These are phyloP conservation scores for Ericerus pela DNA, from an alignment of 1,140 invertebrate species.

Conservation along the genomic window DNA sequence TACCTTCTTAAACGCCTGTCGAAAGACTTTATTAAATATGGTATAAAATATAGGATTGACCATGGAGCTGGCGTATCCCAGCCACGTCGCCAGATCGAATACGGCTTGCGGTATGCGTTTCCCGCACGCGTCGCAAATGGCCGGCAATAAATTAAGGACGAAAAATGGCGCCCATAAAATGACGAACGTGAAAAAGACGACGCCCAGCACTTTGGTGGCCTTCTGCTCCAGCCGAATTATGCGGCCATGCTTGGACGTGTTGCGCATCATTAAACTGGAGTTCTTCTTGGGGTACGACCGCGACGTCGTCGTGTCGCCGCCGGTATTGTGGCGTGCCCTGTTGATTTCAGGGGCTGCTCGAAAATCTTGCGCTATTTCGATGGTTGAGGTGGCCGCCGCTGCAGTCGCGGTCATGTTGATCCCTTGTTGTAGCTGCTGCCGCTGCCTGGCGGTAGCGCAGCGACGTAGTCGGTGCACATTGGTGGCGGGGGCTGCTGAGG, in stretches of 20 bases:
- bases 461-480: background rate
- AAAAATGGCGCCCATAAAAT: slow-evolving; percentile 89
- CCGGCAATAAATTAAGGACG: slow-evolving; percentile 66
- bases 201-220: slow-evolving; percentile 82
- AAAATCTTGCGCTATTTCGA: slow-evolving; percentile 15
- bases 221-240: slow-evolving; percentile 77
- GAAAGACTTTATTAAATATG: slow-evolving; percentile 84
- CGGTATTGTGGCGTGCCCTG: slow-evolving; percentile 11
- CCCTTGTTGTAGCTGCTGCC: background rate
- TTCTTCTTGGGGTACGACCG: slow-evolving; percentile 51
- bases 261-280: slow-evolving; percentile 62
- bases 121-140: slow-evolving; percentile 60
- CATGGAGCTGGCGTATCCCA: slow-evolving; percentile 84
- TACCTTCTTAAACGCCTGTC: slow-evolving; percentile 78
- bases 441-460: background rate
- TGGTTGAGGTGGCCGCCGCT: slow-evolving; percentile 9
- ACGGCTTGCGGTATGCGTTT: slow-evolving; percentile 54
- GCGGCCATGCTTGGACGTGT: slow-evolving; percentile 60
- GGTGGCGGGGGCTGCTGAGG: background rate
- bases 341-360: background rate
- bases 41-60: slow-evolving; percentile 91
- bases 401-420: background rate
- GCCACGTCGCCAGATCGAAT: slow-evolving; percentile 73
- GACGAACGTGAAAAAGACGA: slow-evolving; percentile 87
- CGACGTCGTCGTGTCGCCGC: slow-evolving; percentile 27